phyloP scores from a whole-genome alignment of 2,797 vertebrate genomes.

The Oreortyx pictus region DNA sequence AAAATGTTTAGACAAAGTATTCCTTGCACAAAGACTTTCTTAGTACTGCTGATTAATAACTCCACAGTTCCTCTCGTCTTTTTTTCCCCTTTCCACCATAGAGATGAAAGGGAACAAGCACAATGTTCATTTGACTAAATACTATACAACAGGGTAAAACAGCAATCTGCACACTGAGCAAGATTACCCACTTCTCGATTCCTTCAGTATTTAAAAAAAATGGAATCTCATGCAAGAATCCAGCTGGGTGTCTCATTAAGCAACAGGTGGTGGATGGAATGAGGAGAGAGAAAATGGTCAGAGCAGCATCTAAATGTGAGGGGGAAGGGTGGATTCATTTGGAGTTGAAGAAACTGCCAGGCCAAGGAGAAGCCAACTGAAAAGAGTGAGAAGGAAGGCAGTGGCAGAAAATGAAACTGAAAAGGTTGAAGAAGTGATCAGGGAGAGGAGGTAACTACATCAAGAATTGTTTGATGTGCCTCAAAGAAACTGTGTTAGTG shows the following conservation, averaged over 20 bases:
- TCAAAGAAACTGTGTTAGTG: neutral
- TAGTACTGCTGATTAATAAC: neutral
- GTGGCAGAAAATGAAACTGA: conserved; percentile 29
- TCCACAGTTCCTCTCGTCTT: neutral
- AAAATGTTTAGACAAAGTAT: neutral
- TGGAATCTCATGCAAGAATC: conserved; percentile 75
- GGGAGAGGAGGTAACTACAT: conserved; percentile 36
- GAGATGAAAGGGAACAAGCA: neutral
- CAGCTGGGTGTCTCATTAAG: conserved; percentile 63
- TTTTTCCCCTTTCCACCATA: neutral
- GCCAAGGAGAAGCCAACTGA: conserved; percentile 60
- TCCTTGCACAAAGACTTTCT: neutral
- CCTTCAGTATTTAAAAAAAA: conserved; percentile 35
- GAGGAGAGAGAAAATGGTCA: conserved; percentile 63
- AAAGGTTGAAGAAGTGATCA: conserved; percentile 20
- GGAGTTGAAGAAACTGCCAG: conserved; percentile 63
- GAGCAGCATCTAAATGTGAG: conserved; percentile 73
- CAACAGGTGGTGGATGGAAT: conserved; percentile 46
- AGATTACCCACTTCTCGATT: neutral
- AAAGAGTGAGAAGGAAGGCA: conserved; percentile 68
- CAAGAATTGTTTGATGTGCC: neutral
- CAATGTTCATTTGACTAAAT: neutral
- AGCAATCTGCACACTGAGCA: neutral
- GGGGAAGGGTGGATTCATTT: conserved; percentile 68
- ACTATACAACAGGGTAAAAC: neutral